Conservation (phyloP, 1,140 invertebrate species). For the Anagrus nilaparvatae region DNA sequence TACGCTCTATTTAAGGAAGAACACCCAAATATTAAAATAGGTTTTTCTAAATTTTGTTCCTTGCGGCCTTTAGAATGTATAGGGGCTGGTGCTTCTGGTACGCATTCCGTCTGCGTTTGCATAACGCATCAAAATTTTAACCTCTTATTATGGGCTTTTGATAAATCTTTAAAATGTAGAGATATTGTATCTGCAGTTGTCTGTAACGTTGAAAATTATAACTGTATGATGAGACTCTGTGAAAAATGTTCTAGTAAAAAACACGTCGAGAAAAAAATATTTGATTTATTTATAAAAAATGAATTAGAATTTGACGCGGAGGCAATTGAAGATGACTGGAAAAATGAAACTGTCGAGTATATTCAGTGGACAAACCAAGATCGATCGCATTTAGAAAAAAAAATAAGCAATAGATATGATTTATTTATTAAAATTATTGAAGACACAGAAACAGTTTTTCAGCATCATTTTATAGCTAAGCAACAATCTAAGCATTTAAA, state of each 20-base stretch:
- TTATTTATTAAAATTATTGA: background rate
- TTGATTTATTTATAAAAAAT: background rate
- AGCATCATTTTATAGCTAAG: slow-evolving; percentile 6
- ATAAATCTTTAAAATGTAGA: background rate
- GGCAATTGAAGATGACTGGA: slow-evolving; percentile 3
- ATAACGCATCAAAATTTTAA: too few species aligned
- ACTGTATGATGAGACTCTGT: too few species aligned
- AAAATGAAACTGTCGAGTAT: slow-evolving; percentile 6
- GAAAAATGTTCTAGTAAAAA: background rate
- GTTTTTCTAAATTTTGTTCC: too few species aligned
- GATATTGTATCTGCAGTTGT: background rate
- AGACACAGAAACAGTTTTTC: slow-evolving; percentile 7
- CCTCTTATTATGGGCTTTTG: too few species aligned
- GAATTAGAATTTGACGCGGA: background rate
- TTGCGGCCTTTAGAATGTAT: too few species aligned
- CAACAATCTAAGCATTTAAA: slow-evolving; percentile 11
- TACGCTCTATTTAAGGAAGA: background rate
- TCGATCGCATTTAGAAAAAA: background rate
- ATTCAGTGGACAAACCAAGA: slow-evolving; percentile 10
- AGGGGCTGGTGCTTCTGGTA: slow-evolving; percentile 1
- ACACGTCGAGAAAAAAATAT: background rate
- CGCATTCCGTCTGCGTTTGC: background rate
- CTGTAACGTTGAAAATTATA: background rate
- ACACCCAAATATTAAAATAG: too few species aligned
- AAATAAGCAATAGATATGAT: background rate